Percentiles rank a stretch among this genome's conserved stretches.
These are phyloP conservation scores for Drosophila kanapiae DNA, from an alignment of 1,140 invertebrate genomes.

Conservation along the genomic window DNA sequence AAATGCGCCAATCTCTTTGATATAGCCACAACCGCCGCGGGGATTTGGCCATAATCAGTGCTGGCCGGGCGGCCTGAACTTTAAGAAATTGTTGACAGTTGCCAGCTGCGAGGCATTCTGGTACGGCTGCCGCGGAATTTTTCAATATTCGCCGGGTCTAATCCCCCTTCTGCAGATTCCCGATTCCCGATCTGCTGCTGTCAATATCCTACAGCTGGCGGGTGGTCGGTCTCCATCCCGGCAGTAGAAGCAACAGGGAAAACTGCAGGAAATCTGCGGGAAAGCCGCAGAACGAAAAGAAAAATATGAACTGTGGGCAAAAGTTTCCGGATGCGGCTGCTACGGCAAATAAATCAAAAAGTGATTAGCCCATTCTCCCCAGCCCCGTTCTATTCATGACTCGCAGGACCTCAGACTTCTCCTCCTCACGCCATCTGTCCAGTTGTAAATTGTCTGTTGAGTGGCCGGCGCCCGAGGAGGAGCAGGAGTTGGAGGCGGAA, in stretches of 20 bases:
- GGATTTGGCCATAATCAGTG: constrained; percentile 37
- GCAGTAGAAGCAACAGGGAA: constrained; percentile 42
- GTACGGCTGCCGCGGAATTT: constrained; percentile 37
- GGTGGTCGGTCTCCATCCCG: neutral
- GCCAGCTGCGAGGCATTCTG: constrained; percentile 19
- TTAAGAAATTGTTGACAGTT: constrained; percentile 53
- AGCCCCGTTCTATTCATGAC: neutral
- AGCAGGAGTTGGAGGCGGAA: constrained; percentile 8
- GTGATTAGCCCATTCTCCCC: constrained; percentile 65
- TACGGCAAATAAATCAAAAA: constrained; percentile 79
- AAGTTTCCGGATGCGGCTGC: constrained; percentile 59
- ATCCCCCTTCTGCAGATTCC: constrained; percentile 26
- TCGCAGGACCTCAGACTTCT: neutral
- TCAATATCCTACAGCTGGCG: constrained; percentile 51
- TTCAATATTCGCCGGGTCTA: constrained; percentile 47
- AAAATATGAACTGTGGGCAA: constrained; percentile 70
- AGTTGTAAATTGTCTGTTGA: constrained; percentile 80
- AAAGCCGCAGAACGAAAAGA: constrained; percentile 48
- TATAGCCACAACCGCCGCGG: constrained; percentile 26
- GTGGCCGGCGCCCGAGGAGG: constrained; percentile 47
- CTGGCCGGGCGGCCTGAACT: constrained; percentile 32
- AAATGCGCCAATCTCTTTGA: constrained; percentile 67
- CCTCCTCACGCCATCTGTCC: constrained; percentile 48
- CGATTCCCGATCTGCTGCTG: constrained; percentile 24
- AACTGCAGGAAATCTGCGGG: constrained; percentile 27